Percentiles rank a stretch among this genome's conserved stretches.
Evolutionary conservation across 2,888 invertebrate genomes (phyloP).

Genomic region (Parochlus steinenii): DNA sequence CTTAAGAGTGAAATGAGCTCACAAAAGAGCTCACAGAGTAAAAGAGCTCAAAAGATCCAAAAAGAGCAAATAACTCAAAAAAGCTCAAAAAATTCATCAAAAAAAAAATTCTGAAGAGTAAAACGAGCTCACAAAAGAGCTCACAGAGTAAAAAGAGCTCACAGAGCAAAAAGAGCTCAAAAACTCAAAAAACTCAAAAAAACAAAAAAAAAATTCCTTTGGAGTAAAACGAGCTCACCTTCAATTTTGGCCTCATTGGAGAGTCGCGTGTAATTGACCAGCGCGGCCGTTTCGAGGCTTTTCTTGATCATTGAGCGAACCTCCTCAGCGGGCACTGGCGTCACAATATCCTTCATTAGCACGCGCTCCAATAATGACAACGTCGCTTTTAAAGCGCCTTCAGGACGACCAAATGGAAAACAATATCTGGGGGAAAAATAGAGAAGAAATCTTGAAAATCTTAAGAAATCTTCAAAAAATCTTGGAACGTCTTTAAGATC

Average conservation of each 20-base stretch:
- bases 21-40: no score
- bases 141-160: neutral
- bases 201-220: neutral
- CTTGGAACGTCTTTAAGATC: neutral
- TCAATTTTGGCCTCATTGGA: slow-evolving; percentile 96
- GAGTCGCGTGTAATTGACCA: slow-evolving; percentile 90
- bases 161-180: no score
- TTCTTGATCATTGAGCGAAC: slow-evolving; percentile 92
- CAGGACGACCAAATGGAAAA: slow-evolving; percentile 97
- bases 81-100: no score
- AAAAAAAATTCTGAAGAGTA: no score
- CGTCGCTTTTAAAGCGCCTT: slow-evolving; percentile 94
- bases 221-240: slow-evolving; percentile 39
- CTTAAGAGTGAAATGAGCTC: slow-evolving; percentile 17
- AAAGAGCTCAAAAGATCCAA: no score
- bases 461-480: neutral
- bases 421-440: slow-evolving; percentile 48
- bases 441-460: neutral
- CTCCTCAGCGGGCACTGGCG: slow-evolving; percentile 90
- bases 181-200: neutral
- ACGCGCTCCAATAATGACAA: slow-evolving; percentile 91
- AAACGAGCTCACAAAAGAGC: no score
- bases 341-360: slow-evolving; percentile 96
- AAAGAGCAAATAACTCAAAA: no score
- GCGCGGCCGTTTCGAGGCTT: slow-evolving; percentile 92